Percentiles rank a stretch among this genome's conserved stretches.
Conservation (phyloP, 2,113 vertebrate genomes). For the Vicugna pacos region DNA sequence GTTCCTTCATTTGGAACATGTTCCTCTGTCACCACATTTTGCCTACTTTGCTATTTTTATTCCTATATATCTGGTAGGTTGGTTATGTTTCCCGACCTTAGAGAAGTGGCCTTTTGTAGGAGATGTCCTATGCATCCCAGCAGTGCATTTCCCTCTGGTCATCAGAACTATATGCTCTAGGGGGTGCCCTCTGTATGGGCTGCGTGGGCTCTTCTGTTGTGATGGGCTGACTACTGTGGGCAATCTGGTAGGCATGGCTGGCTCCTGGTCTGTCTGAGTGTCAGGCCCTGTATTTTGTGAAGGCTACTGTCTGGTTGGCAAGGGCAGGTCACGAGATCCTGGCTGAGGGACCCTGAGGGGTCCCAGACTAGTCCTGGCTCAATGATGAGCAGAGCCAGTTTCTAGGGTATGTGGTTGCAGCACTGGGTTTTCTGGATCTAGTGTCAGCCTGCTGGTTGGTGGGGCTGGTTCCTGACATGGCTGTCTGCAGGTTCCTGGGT, state of each 20-base stretch:
- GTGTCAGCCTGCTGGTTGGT: background rate
- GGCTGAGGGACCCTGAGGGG: background rate
- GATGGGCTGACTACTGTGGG: background rate
- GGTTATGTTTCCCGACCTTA: background rate
- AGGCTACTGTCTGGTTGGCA: background rate
- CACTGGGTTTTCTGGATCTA: background rate
- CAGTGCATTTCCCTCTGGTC: background rate
- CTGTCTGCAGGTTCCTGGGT: background rate
- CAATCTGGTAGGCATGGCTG: background rate
- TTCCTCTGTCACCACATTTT: background rate
- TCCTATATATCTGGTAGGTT: background rate
- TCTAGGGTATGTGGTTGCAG: background rate
- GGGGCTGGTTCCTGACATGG: background rate
- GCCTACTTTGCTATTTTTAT: background rate
- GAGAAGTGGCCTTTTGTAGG: background rate
- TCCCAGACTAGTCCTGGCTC: background rate
- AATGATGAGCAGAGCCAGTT: background rate
- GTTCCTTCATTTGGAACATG: background rate
- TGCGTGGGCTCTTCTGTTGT: background rate
- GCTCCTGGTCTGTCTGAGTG: background rate
- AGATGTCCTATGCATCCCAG: background rate
- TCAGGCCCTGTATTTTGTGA: background rate
- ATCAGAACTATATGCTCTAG: background rate
- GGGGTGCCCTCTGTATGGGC: no score
- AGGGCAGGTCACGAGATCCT: background rate